Percentiles rank a stretch among this genome's conserved stretches.
Evolutionary conservation across 2,113 vertebrate genomes (phyloP).

Genomic region (Oncorhynchus kisutch): DNA sequence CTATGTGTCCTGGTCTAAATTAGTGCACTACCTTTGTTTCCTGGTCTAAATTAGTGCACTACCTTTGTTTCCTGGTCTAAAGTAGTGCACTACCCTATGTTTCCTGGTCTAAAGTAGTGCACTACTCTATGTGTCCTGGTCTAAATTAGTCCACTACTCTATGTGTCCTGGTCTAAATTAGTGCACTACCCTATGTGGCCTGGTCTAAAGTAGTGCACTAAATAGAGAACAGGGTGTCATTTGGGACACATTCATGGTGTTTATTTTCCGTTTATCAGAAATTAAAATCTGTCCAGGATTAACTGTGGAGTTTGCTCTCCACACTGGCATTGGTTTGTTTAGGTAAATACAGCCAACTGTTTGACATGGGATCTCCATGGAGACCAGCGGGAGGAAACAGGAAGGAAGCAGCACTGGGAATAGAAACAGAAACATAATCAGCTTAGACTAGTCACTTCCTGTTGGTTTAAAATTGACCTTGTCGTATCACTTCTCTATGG

Average conservation of each 20-base stretch:
- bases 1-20: no score
- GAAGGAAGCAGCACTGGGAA: neutral
- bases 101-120: no score
- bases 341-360: neutral
- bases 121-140: no score
- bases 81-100: no score
- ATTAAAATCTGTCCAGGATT: neutral
- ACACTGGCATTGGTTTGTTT: neutral
- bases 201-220: no score
- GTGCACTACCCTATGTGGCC: no score
- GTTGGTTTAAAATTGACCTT: neutral
- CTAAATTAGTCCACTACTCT: no score
- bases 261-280: neutral
- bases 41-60: no score
- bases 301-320: neutral
- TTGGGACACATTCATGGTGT: neutral
- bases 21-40: no score
- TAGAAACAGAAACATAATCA: neutral
- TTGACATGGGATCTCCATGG: neutral
- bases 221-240: no score
- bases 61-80: no score
- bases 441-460: neutral
- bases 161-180: no score
- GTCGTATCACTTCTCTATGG: neutral
- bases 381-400: neutral